Percentiles rank a stretch among this genome's conserved stretches.
phyloP scores from a whole-genome alignment of 2,888 invertebrate species.

The Andricus curvator region DNA sequence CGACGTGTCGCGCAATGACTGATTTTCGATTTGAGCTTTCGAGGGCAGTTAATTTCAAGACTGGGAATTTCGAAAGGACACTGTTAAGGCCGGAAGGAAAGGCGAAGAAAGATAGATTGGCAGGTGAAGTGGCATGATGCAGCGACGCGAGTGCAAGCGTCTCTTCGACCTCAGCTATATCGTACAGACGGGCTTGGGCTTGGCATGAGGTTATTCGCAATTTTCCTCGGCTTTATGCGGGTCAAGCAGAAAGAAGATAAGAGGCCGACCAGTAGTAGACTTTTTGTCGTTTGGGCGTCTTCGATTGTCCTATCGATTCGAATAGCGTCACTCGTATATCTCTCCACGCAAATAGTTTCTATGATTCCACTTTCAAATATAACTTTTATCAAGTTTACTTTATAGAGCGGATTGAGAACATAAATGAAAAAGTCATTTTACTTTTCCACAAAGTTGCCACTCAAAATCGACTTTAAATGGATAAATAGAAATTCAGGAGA shows the following conservation, averaged over 20 bases:
- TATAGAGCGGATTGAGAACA: too few species aligned
- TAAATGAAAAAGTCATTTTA: too few species aligned
- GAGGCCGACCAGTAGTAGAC: constrained; percentile 48
- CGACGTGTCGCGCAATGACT: constrained; percentile 22
- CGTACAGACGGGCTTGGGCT: constrained; percentile 1
- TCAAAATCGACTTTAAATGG: neutral
- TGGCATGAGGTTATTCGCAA: constrained; percentile 53
- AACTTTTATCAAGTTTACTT: too few species aligned
- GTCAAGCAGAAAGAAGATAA: constrained; percentile 50
- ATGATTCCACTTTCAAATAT: too few species aligned
- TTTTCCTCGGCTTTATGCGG: constrained; percentile 57
- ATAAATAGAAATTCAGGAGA: neutral
- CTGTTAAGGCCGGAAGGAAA: constrained; percentile 39
- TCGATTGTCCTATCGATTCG: constrained; percentile 42
- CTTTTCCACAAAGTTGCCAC: too few species aligned
- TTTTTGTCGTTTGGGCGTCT: constrained; percentile 41
- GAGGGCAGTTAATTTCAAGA: constrained; percentile 28
- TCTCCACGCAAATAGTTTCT: too few species aligned
- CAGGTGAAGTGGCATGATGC: constrained; percentile 46
- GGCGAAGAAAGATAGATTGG: constrained; percentile 46
- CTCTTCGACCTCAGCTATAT: neutral
- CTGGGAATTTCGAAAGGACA: constrained; percentile 36
- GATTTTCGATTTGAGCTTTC: constrained; percentile 36
- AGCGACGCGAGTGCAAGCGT: constrained; percentile 29
- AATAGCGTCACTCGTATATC: neutral